A percentile compares a stretch with the other conserved stretches of the same genome.
Evolutionary conservation across 2,113 vertebrate species (phyloP).

Genomic region (Psilopogon haemacephalus): DNA sequence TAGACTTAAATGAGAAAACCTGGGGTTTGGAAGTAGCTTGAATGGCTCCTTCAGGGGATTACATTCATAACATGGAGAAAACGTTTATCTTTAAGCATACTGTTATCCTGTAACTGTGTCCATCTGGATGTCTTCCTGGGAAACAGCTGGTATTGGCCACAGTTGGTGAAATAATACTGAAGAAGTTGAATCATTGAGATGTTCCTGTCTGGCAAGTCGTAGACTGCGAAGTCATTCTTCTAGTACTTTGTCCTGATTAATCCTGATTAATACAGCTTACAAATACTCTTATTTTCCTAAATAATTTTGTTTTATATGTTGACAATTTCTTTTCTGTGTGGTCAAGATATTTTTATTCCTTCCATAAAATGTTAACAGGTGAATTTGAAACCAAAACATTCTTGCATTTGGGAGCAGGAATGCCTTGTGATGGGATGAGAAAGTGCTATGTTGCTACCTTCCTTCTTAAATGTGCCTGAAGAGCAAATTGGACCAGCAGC

Average conservation of each 20-base stretch:
- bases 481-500: not conserved
- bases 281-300: not conserved
- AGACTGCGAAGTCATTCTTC: not conserved
- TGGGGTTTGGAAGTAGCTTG: constrained; percentile 16
- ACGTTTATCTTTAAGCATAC: not conserved
- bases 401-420: not conserved
- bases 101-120: constrained; percentile 4
- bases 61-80: not conserved
- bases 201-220: constrained; percentile 10
- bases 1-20: constrained; percentile 15
- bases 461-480: not conserved
- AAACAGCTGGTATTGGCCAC: constrained; percentile 10
- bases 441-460: not conserved
- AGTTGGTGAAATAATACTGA: not conserved
- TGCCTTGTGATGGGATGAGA: not conserved
- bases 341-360: not conserved
- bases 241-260: not conserved
- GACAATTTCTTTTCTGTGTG: not conserved
- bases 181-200: not conserved
- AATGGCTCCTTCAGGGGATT: not conserved
- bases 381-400: not conserved
- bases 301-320: not conserved
- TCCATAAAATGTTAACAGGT: not conserved
- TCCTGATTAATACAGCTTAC: not conserved
- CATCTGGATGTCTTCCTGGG: not conserved